Evolutionary conservation across 2,888 invertebrate genomes (phyloP), one percentile per base, ranked within the genome.

Genomic region (Euproctis similis): DNA sequence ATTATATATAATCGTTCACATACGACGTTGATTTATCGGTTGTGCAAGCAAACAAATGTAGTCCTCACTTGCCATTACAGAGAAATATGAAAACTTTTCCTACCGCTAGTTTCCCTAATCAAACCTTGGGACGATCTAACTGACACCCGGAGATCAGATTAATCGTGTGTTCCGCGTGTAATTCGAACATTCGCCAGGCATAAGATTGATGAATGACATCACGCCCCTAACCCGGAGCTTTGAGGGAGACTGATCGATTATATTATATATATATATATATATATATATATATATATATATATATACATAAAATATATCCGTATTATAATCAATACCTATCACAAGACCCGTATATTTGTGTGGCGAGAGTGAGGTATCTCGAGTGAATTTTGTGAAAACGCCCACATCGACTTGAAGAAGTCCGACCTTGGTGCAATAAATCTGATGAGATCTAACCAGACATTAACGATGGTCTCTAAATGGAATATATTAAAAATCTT

Each of bases 111-210:
- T 24, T 31, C 31, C 34, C 22, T 32, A 39, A 39, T 34, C 38
- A 34, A 39, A 41, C 34, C 26, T 9, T 9, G 26, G 32, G 35
- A 33, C 28, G 34, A 31, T 34, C 36, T 34, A 22, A 39, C 41
- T 43, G 50, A 42, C 44, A 46, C 31, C 32, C 39, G 44, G 34
- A 33, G 47, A 47, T 50, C 45, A 50, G 50, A 50, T 50, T 50
- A 50, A 50, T 50, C 50, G 50, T 42, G 34, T 42, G 45, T 36
- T 47, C 32, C 36, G 31, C 39, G 25, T 47, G 50, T 50, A 50
- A 50, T 47, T 45, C 35, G 45, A 47, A 42, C 29, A 40, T 35
- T 46, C 41, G 39, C 31, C 40, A 32, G 33, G 34, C 36, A 34
- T 34, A 49, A 50, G 50, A 50, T 50, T 50, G 50, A 50, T 50